phyloP scores from a whole-genome alignment of 2,113 vertebrate species.

The Heteronetta atricapilla region DNA sequence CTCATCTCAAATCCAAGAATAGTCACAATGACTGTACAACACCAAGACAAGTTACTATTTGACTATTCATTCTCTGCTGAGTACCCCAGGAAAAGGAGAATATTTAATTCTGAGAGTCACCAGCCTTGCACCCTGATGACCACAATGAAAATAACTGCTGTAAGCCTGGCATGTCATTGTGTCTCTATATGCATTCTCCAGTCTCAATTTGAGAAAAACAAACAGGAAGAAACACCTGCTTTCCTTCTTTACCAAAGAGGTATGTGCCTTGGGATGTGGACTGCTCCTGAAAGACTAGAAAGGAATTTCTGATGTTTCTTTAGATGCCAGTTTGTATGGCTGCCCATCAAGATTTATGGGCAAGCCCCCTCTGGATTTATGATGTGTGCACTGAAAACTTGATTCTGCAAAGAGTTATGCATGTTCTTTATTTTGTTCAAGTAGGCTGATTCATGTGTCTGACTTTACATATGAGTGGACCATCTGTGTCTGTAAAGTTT shows the following conservation, averaged over 20 bases:
- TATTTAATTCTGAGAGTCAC: constrained; percentile 28
- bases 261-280: background rate
- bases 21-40: background rate
- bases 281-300: background rate
- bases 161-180: constrained; percentile 23
- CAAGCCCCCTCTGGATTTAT: background rate
- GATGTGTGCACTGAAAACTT: background rate
- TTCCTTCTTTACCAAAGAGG: background rate
- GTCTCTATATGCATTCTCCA: background rate
- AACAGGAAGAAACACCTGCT: background rate
- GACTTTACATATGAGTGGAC: background rate
- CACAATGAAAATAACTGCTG: constrained; percentile 3
- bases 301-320: background rate
- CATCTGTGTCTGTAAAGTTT: background rate
- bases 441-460: background rate
- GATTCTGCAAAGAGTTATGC: background rate
- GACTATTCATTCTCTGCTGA: constrained; percentile 18
- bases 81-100: background rate
- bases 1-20: background rate
- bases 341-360: background rate
- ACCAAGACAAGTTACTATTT: constrained; percentile 44
- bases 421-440: background rate
- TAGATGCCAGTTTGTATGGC: background rate
- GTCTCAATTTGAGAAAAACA: background rate
- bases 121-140: background rate